Evolutionary conservation across 2,888 invertebrate genomes (phyloP), one percentile per base, ranked within the genome.

Genomic region (Philhelius pedissequus): DNA sequence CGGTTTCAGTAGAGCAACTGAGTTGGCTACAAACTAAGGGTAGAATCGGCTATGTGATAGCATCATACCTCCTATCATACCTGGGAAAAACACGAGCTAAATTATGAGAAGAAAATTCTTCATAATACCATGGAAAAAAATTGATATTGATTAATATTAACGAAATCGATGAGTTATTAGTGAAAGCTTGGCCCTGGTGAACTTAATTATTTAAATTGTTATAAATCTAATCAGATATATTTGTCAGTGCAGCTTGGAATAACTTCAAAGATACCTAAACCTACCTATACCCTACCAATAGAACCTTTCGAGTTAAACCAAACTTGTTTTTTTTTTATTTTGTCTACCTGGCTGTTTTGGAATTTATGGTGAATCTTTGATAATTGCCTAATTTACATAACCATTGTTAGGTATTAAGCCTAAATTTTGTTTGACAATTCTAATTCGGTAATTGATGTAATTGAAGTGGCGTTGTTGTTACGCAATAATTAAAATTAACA

Each of bases 391-490:
- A 74, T 32, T 40, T n/a, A 38, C 66, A 75, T 52, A 66, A 38
- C 52, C 40, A 43, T 27, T 30, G 20, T 32, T 45, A 35, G 56
- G 71, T 66, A 68, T 82, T 75, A 66, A 70, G 56, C 45, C 52
- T 25, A 35, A 13, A 6, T 66, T 50, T 30, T 45, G n/a, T 68
- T 45, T 18, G 25, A 25, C 66, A 81, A 82, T 68, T 66, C 50
- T 66, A 75, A 80, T 84, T 64, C 75, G 40, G 54, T 75, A 80
- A 84, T 83, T 75, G 74, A 35, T 38, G 60, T 50, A 40, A 64
- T 74, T 64, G 74, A 15, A 64, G 71, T 66, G 45, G 56, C 43
- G 48, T 45, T 58, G 45, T 70, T 30, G 56, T 81, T 70, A 25
- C 76, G 56, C 76, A 76, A n/a, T n/a, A n/a, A 81, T 75, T 58